phyloP scores from a whole-genome alignment of 1,140 invertebrate species.

The Lepidurus apus region DNA sequence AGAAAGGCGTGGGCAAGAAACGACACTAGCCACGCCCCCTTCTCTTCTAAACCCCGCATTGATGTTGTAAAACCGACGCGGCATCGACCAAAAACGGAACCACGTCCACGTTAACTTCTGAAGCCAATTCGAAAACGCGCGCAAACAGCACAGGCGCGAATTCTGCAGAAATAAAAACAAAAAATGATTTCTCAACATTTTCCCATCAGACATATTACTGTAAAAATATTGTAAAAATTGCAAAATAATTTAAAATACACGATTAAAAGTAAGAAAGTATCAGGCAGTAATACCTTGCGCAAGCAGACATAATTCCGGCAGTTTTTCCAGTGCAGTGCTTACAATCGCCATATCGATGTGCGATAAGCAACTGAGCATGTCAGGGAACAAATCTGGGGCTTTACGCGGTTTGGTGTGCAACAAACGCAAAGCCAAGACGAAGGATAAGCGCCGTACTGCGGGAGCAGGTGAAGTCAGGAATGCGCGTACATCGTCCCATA shows the following conservation, averaged over 20 bases:
- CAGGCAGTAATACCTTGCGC: constrained; percentile 57
- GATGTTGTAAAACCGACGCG: neutral
- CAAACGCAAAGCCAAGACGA: constrained; percentile 31
- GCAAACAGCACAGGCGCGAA: constrained; percentile 30
- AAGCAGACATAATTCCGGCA: constrained; percentile 73
- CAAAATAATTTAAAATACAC: constrained; percentile 36
- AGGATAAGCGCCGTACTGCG: constrained; percentile 29
- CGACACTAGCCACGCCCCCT: neutral
- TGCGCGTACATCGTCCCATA: constrained; percentile 26
- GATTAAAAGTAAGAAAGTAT: constrained; percentile 26
- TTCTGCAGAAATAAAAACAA: too few relatives aligned
- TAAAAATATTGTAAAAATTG: constrained; percentile 36
- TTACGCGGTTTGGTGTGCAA: constrained; percentile 29
- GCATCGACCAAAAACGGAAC: constrained; percentile 22
- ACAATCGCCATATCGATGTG: constrained; percentile 70
- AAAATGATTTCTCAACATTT: neutral
- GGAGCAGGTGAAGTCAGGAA: constrained; percentile 29
- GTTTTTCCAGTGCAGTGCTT: constrained; percentile 67
- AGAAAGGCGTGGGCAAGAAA: constrained; percentile 23
- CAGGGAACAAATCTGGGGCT: constrained; percentile 25
- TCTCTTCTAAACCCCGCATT: neutral
- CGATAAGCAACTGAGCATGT: constrained; percentile 56
- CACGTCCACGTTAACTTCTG: constrained; percentile 22
- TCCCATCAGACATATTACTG: too few relatives aligned
- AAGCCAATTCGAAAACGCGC: constrained; percentile 21